Evolutionary conservation across 1,140 invertebrate genomes (phyloP).

Genomic region (Drosophila willistoni): DNA sequence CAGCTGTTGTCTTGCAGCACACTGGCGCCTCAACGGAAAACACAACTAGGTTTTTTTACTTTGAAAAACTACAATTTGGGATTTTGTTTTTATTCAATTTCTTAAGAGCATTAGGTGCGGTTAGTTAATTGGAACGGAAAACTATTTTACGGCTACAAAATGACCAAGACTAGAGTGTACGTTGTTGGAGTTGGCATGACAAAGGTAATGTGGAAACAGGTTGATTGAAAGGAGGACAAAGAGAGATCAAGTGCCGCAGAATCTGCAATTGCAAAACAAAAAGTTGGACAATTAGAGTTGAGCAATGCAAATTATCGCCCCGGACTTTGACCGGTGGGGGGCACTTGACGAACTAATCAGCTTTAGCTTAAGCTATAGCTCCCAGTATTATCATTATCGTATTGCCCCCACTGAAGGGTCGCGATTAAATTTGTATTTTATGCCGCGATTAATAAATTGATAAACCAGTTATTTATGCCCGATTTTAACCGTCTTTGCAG

Average conservation of each 20-base stretch:
- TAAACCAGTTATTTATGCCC: slow-evolving; percentile 7
- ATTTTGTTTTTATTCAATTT: slow-evolving; percentile 28
- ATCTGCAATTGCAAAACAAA: slow-evolving; percentile 19
- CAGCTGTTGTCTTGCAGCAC: not conserved
- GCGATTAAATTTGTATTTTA: slow-evolving; percentile 42
- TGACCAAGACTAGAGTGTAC: slow-evolving; percentile 88
- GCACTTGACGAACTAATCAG: slow-evolving; percentile 61
- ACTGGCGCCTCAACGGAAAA: not conserved
- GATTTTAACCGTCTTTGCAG: slow-evolving; percentile 45
- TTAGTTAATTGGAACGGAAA: slow-evolving; percentile 18
- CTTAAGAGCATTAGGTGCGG: slow-evolving; percentile 24
- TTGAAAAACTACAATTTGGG: not conserved
- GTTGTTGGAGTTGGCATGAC: slow-evolving; percentile 99
- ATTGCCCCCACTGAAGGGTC: slow-evolving; percentile 41
- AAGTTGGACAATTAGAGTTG: slow-evolving; percentile 8
- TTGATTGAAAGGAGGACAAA: not conserved
- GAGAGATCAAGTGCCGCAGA: not conserved
- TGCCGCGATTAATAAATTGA: slow-evolving; percentile 11
- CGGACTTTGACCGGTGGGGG: slow-evolving; percentile 66
- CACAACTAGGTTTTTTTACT: not conserved
- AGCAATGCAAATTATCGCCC: slow-evolving; percentile 35
- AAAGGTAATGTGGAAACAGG: slow-evolving; percentile 85
- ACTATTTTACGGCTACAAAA: slow-evolving; percentile 46
- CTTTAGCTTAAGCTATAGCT: slow-evolving; percentile 14
- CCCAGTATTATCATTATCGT: slow-evolving; percentile 29